A percentile compares a stretch with the other conserved stretches of the same genome.
Evolutionary conservation across 1,140 invertebrate genomes (phyloP).

Genomic region (Heliothis subflexa): DNA sequence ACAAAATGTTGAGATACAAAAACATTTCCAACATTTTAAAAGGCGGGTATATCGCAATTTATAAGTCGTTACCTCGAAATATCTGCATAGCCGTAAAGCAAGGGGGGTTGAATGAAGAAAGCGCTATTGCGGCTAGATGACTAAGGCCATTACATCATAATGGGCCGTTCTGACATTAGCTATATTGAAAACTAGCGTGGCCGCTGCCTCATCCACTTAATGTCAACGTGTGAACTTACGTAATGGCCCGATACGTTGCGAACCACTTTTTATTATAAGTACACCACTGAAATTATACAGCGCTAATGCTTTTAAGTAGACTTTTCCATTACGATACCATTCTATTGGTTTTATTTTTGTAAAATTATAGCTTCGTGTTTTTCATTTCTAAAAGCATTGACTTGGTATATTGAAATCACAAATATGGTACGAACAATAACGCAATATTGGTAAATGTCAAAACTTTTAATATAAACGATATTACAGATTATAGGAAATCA

Average conservation of each 20-base stretch:
- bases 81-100: conserved; percentile 43
- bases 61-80: conserved; percentile 42
- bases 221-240: conserved; percentile 27
- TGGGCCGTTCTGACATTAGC: conserved; percentile 52
- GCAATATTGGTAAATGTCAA: neutral
- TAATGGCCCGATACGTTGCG: conserved; percentile 14
- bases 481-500: too few relatives aligned
- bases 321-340: neutral
- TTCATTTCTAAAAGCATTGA: neutral
- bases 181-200: conserved; percentile 52
- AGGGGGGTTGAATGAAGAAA: conserved; percentile 49
- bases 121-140: conserved; percentile 71
- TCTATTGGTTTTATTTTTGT: neutral
- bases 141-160: conserved; percentile 61
- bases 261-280: conserved; percentile 7
- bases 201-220: conserved; percentile 45
- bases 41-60: conserved; percentile 29
- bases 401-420: too few relatives aligned
- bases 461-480: too few relatives aligned
- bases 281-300: neutral
- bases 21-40: conserved; percentile 17
- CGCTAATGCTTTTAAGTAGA: neutral
- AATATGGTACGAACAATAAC: neutral
- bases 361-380: neutral
- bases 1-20: neutral